phyloP scores from a whole-genome alignment of 2,888 invertebrate genomes.

The Cylindroiulus punctatus region DNA sequence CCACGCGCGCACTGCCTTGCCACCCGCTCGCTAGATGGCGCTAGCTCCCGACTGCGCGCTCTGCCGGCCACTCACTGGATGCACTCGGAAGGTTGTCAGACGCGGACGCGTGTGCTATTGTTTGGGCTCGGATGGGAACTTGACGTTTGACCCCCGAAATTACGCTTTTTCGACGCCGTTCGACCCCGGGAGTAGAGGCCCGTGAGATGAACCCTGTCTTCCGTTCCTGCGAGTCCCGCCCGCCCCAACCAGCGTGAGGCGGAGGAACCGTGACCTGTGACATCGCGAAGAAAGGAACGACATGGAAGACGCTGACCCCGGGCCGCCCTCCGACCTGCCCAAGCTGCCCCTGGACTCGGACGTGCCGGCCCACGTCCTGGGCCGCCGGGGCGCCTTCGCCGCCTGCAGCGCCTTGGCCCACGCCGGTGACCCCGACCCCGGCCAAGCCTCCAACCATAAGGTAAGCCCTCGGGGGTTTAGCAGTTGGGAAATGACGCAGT shows the following conservation, averaged over 20 bases:
- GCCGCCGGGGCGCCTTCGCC: constrained; percentile 14
- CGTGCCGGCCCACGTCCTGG: constrained; percentile 36
- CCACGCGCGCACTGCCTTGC: neutral
- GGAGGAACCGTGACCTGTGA: neutral
- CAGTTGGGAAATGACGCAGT: neutral
- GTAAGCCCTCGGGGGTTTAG: neutral
- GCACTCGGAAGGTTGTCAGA: constrained; percentile 24
- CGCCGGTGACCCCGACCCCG: neutral
- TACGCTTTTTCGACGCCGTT: too few species aligned
- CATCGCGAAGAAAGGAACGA: constrained; percentile 1
- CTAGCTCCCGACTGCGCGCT: neutral
- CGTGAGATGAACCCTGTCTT: neutral
- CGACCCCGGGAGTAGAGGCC: neutral
- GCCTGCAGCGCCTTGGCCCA: constrained; percentile 30
- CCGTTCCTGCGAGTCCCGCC: neutral
- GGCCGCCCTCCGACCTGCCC: constrained; percentile 42
- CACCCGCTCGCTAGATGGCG: neutral
- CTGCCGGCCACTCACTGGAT: neutral
- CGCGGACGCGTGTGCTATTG: constrained; percentile 25
- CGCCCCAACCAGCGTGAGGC: constrained; percentile 11
- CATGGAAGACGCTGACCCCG: constrained; percentile 17
- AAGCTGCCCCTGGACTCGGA: constrained; percentile 35
- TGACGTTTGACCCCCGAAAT: too few species aligned
- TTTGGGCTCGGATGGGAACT: constrained; percentile 8
- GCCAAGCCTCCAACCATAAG: neutral